Evolutionary conservation across 2,797 vertebrate genomes (phyloP).

Genomic region (Microctenopoma steveboyesi): DNA sequence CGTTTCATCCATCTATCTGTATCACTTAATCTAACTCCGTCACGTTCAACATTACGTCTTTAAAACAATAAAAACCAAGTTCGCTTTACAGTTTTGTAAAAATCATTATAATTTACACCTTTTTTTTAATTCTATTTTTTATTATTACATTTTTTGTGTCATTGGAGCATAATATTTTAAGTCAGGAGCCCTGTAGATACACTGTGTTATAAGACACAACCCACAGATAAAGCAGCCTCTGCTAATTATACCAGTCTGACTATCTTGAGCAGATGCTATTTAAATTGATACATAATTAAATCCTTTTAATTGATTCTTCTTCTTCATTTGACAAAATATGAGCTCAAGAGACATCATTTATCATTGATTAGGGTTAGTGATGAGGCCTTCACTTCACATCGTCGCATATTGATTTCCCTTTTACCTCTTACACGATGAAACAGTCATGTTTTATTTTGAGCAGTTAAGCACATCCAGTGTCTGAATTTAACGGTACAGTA

Average conservation of each 20-base stretch:
- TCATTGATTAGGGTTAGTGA: constrained; percentile 25
- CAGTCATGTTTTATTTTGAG: neutral
- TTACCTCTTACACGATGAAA: neutral
- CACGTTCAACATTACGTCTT: neutral
- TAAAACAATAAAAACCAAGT: too few species aligned
- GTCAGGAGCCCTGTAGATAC: constrained; percentile 22
- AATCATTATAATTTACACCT: neutral
- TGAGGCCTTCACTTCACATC: constrained; percentile 35
- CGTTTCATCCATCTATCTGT: constrained; percentile 13
- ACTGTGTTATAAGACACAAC: constrained; percentile 18
- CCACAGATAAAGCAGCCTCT: constrained; percentile 28
- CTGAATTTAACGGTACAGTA: constrained; percentile 4
- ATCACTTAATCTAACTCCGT: neutral
- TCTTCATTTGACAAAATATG: constrained; percentile 26
- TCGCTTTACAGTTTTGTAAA: neutral
- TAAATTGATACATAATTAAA: constrained; percentile 35
- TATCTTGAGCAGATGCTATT: constrained; percentile 25
- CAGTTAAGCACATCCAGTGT: neutral
- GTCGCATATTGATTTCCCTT: neutral
- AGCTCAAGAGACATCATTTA: constrained; percentile 17
- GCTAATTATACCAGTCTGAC: constrained; percentile 40
- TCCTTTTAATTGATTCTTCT: constrained; percentile 13
- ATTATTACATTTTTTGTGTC: neutral
- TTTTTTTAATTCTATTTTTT: neutral
- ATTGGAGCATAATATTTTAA: neutral